Percentiles rank a stretch among this genome's conserved stretches.
Conservation (phyloP, 2,888 invertebrate genomes). For the Drosophila merina region DNA sequence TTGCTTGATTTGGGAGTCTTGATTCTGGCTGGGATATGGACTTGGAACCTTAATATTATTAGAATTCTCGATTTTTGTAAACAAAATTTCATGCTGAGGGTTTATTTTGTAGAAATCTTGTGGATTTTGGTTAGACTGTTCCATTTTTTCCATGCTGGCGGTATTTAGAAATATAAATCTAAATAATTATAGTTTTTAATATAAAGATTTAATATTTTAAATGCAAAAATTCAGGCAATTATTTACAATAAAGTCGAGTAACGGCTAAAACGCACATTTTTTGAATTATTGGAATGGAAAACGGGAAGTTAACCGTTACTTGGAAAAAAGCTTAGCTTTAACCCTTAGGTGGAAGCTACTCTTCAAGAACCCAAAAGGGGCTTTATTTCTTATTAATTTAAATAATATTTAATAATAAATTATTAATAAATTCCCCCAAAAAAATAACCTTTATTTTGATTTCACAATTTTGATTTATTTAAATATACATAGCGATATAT, state of each 20-base stretch:
- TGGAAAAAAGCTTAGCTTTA: not conserved
- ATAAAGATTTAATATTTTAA: not conserved
- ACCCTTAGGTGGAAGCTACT: not conserved
- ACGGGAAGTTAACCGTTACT: not conserved
- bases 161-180: not conserved
- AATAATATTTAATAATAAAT: too few species aligned
- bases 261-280: not conserved
- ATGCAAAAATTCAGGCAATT: not conserved
- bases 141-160: not conserved
- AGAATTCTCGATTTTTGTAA: not conserved
- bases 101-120: not conserved
- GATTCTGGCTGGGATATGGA: not conserved
- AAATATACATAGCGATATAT: constrained; percentile 44
- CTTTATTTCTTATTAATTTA: not conserved
- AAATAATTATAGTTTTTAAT: not conserved
- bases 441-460: not conserved
- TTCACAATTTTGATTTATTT: constrained; percentile 42
- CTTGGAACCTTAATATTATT: not conserved
- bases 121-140: not conserved
- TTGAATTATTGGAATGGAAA: not conserved
- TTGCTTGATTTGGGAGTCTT: not conserved
- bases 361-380: too few species aligned
- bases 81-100: not conserved
- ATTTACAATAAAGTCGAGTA: not conserved
- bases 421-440: too few species aligned